Conservation (phyloP, 2,113 vertebrate genomes). For the Microcebus ravelobensis region DNA sequence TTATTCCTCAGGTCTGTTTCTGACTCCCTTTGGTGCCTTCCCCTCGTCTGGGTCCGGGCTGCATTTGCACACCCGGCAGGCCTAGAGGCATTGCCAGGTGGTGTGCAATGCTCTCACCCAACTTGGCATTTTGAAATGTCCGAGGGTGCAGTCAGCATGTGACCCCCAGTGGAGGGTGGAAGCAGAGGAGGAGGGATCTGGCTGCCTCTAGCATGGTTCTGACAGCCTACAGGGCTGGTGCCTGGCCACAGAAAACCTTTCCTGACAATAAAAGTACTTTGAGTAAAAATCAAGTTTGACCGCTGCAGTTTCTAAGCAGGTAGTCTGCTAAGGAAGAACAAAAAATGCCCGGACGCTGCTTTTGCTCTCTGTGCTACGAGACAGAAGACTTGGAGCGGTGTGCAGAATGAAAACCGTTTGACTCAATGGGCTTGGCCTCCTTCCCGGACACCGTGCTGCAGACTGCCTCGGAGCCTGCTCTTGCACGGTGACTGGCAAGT, state of each 20-base stretch:
- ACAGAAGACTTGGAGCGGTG: rapidly evolving
- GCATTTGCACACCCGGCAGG: background rate
- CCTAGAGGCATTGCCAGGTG: background rate
- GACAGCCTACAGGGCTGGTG: rapidly evolving
- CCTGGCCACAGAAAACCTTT: background rate
- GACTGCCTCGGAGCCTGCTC: background rate
- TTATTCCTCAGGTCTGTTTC: background rate
- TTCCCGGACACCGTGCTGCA: background rate
- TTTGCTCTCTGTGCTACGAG: background rate
- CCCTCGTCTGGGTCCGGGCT: background rate
- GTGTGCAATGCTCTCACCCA: rapidly evolving
- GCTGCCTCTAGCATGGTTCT: rapidly evolving
- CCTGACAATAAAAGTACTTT: background rate
- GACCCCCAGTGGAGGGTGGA: background rate
- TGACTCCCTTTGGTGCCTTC: background rate
- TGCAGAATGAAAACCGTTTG: background rate
- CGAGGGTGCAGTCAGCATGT: rapidly evolving
- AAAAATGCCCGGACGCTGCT: rapidly evolving
- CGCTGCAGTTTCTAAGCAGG: background rate
- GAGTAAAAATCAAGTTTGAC: background rate
- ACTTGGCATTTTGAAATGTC: rapidly evolving
- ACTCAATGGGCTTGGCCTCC: background rate
- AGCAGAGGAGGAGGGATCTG: too few species aligned
- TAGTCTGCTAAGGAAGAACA: background rate
- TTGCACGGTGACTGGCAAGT: background rate